These are phyloP conservation scores for Dolichopus griseipennis DNA, from an alignment of 2,888 invertebrate species.

Conservation along the genomic window DNA sequence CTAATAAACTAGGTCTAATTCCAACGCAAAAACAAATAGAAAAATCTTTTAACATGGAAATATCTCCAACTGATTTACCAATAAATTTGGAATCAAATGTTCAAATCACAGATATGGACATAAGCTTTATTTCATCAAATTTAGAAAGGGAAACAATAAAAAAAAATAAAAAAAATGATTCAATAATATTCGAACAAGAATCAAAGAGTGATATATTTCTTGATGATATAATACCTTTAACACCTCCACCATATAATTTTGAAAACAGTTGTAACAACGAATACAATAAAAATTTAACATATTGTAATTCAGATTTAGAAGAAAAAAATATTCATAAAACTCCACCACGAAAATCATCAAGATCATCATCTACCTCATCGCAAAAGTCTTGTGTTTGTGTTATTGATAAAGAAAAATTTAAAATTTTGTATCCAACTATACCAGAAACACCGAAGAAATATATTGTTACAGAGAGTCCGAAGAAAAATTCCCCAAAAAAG, in stretches of 20 bases:
- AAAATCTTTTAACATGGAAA: neutral
- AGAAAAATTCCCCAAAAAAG: neutral
- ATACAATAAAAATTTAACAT: neutral
- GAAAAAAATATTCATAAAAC: neutral
- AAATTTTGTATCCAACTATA: slow-evolving; percentile 21
- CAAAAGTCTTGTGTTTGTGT: neutral
- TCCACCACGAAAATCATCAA: slow-evolving; percentile 18
- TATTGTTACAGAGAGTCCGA: neutral
- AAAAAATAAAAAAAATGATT: neutral
- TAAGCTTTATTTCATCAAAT: neutral
- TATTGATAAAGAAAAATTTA: slow-evolving; percentile 16
- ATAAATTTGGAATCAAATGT: neutral
- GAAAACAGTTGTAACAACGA: neutral
- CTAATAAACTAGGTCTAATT: neutral
- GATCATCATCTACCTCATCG: slow-evolving; percentile 10
- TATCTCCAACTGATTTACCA: neutral
- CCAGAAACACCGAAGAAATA: slow-evolving; percentile 19
- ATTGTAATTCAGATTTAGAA: neutral
- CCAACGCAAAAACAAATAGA: neutral
- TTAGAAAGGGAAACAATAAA: neutral
- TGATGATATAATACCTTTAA: slow-evolving; percentile 8
- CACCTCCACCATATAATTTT: neutral
- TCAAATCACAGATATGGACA: neutral
- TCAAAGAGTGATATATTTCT: neutral
- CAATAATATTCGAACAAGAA: neutral